Evolutionary conservation across 2,797 vertebrate genomes (phyloP), one percentile per base, ranked within the genome.

Genomic region (Myotis myotis): DNA sequence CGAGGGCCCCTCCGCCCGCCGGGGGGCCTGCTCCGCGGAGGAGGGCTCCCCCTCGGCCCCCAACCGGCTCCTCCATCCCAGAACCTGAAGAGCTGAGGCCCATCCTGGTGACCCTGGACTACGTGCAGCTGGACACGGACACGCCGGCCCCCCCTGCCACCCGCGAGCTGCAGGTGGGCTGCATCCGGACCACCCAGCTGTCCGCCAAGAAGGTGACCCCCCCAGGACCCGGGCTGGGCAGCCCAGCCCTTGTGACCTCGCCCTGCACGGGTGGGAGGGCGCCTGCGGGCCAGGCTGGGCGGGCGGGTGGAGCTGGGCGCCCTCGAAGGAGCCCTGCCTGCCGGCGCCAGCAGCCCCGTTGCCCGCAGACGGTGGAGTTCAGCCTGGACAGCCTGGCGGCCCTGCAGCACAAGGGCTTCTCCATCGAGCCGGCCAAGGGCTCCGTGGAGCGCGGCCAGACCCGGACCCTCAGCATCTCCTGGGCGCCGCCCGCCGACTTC

Each of bases 121-220:
- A 98, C 5, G 6, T 92, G 2, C 98, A 96, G 96, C 93, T 87
- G 0, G 95, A 97, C 60, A 96, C 97, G 0, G 88, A 95, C 55
- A 22, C 2, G 0, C 95, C 95, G 6, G 55, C 98, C 30, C 95
- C 57, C 4, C 98, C 99, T 1, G 99, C 98, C 33, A 96, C 97
- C 76, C 97, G 98, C 25, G 98, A 99, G 92, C 98, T 99, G 96
- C 98, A 98, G 10, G 98, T 99, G 8, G 99, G 99, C 97, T 99
- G 98, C 64, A 98, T 99, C 71, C 93, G 93, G 38, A 98, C 98
- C 82, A 87, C 97, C 53, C 98, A 96, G 89, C 86, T 97, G n/a
- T 91, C 97, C 1, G n/a, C 92, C 1, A 99, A 98, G 97, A 99
- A 99, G 99, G 99, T 99, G 89, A 75, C 10, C 36, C 11, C 11